Base-by-base conservation (phyloP, 2,797 vertebrate species). In the Syngnathus rostellatus region DNA sequence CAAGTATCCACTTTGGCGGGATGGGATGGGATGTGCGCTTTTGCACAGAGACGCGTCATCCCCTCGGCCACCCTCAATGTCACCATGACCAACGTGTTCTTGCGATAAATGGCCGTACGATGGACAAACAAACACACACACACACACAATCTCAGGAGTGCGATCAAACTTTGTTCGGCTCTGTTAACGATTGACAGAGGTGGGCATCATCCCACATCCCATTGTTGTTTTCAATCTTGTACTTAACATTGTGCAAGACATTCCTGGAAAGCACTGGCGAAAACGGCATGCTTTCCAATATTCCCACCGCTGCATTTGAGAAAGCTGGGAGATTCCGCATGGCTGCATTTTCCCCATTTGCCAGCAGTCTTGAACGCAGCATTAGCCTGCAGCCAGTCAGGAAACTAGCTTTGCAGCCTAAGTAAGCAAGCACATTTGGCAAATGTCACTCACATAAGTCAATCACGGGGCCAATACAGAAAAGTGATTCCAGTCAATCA, bases 101-200 rank as follows among this genome's bases (percentile, higher is more conserved):
- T 53, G n/a, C 3, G 50, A 53, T 31, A 31, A 31, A 31, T 21
- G n/a, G 16, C 25, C 31, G 14, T 1, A 23, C 11, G 25, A 58
- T 16, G 6, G 14, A 37, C 25, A 25, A 21, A 45, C 43, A 16
- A 16, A 17, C 16, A 48, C 16, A 16, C 12, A 38, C 1, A 58
- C 16, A 58, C 25, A 61, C 9, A 25, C 45, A 43, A 31, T 17
- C 54, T 45, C 11, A 50, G 76, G 63, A 69, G 74, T 82, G 75
- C 72, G 73, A 66, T 76, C 72, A 84, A 90, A 87, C 85, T 87
- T 87, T 89, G 85, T 79, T 71, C 76, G 68, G 67, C 59, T n/a
- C 17, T 21, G 59, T 41, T 61, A 61, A 61, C n/a, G 9, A 41
- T 61, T 61, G 19, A 61, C 59, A 41, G 21, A 3, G 14, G 4